phyloP scores from a whole-genome alignment of 2,113 vertebrate species.

The Dascyllus trimaculatus region DNA sequence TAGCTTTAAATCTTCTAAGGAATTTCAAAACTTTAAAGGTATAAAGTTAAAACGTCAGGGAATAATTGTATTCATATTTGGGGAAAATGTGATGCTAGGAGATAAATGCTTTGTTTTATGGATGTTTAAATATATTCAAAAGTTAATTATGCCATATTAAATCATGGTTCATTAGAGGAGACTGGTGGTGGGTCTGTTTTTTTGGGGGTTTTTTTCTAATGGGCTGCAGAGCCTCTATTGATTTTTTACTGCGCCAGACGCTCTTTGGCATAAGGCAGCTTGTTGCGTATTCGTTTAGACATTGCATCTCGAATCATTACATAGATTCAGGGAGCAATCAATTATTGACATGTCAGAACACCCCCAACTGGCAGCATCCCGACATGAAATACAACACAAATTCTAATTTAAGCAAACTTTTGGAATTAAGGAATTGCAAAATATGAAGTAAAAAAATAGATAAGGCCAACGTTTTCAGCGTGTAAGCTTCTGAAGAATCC shows the following conservation, averaged over 20 bases:
- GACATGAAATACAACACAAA: constrained; percentile 28
- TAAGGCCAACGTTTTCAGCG: background rate
- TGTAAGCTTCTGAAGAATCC: constrained; percentile 3
- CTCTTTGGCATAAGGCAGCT: constrained; percentile 24
- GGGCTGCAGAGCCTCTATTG: constrained; percentile 5
- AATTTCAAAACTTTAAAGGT: background rate
- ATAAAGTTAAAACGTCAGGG: constrained; percentile 10
- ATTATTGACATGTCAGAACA: constrained; percentile 40
- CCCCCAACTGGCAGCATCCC: constrained; percentile 14
- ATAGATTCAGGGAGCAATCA: constrained; percentile 51
- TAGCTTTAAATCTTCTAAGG: background rate
- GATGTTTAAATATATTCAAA: constrained; percentile 6
- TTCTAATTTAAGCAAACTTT: constrained; percentile 42
- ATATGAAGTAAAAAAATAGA: background rate
- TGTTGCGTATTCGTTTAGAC: constrained; percentile 46
- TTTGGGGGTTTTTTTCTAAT: constrained; percentile 3
- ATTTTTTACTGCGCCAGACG: constrained; percentile 38
- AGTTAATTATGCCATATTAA: constrained; percentile 10
- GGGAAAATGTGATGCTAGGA: background rate
- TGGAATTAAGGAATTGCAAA: constrained; percentile 20
- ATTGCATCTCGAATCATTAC: constrained; percentile 54
- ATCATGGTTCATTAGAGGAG: constrained; percentile 10
- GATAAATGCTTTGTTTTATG: constrained; percentile 3
- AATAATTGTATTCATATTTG: constrained; percentile 1
- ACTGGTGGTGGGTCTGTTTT: constrained; percentile 8